These are phyloP conservation scores for Nestor notabilis DNA, from an alignment of 2,113 vertebrate genomes.

Conservation along the genomic window DNA sequence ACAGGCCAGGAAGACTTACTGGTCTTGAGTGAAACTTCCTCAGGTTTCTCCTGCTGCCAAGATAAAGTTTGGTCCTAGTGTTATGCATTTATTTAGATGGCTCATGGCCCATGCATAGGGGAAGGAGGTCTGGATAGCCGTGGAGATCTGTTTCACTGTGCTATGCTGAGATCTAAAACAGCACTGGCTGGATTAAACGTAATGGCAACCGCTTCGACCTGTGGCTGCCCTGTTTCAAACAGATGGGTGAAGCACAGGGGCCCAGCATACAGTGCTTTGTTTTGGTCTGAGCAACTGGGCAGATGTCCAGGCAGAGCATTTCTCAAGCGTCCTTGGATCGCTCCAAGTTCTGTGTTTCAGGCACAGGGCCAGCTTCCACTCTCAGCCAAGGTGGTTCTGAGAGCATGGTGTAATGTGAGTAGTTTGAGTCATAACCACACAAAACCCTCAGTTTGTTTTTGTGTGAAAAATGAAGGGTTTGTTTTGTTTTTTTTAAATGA, in stretches of 20 bases:
- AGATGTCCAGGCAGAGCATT: constrained; percentile 4
- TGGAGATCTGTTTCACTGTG: neutral
- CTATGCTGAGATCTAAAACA: neutral
- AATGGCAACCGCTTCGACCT: neutral
- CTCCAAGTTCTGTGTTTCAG: neutral
- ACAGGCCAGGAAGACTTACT: neutral
- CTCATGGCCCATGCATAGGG: accelerated
- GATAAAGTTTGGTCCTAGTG: neutral
- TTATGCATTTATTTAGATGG: neutral
- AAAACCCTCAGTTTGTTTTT: neutral
- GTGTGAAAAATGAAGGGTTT: neutral
- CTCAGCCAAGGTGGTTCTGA: constrained; percentile 1
- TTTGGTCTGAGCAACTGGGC: constrained; percentile 26
- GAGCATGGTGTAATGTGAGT: neutral
- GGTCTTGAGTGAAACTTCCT: neutral
- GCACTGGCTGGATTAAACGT: neutral
- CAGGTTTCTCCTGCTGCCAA: neutral
- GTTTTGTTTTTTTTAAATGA: neutral
- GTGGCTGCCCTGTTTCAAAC: neutral
- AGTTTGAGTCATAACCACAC: neutral
- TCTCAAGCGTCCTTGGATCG: neutral
- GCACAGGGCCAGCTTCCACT: neutral
- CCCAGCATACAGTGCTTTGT: neutral
- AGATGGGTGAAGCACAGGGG: neutral
- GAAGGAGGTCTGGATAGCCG: neutral